phyloP scores from a whole-genome alignment of 2,113 vertebrate species.

The Siniperca knerii region DNA sequence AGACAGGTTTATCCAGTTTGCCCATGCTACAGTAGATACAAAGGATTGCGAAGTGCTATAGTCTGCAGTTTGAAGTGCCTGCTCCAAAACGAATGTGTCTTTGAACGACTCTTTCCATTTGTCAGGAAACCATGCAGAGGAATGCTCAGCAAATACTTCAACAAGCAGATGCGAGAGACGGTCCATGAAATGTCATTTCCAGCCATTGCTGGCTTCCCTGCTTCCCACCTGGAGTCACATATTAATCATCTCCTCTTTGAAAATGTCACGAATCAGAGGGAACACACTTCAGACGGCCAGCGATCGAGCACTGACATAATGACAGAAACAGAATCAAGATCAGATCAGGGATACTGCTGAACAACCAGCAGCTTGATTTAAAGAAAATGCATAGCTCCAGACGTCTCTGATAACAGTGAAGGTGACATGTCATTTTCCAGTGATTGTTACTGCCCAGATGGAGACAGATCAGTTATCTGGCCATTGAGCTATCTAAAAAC shows the following conservation, averaged over 20 bases:
- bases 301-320: conserved; percentile 43
- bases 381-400: conserved; percentile 31
- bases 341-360: conserved; percentile 34
- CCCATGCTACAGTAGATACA: conserved; percentile 52
- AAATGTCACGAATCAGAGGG: conserved; percentile 58
- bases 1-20: conserved; percentile 62
- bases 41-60: conserved; percentile 62
- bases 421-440: conserved; percentile 33
- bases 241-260: conserved; percentile 66
- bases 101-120: conserved; percentile 65
- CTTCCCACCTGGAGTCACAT: conserved; percentile 54
- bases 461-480: conserved; percentile 18
- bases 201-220: conserved; percentile 45
- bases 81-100: conserved; percentile 72
- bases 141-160: conserved; percentile 76
- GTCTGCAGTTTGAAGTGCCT: conserved; percentile 71
- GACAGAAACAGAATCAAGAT: conserved; percentile 40
- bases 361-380: conserved; percentile 48
- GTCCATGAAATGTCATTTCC: conserved; percentile 68
- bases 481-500: conserved; percentile 38
- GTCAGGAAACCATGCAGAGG: conserved; percentile 58
- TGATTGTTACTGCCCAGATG: conserved; percentile 42
- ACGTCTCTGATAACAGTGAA: conserved; percentile 28
- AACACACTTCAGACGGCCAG: conserved; percentile 51
- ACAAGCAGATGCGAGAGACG: conserved; percentile 50